Conservation (phyloP, 2,888 invertebrate species). For the Tryphoninae sp. region DNA sequence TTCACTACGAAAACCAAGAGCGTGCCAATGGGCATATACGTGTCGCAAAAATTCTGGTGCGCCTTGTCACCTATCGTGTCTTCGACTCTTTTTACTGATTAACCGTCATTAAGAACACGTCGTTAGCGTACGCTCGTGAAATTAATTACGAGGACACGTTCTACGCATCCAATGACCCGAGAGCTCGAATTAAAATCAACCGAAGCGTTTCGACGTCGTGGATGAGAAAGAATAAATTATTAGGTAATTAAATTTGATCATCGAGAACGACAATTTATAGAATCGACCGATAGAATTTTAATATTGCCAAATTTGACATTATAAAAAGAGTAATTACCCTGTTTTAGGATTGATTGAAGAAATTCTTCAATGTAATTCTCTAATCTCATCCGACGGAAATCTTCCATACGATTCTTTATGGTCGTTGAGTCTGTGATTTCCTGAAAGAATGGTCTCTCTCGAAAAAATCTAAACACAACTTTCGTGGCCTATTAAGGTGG, state of each 20-base stretch:
- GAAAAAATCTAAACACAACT: constrained; percentile 22
- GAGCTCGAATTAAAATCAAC: neutral
- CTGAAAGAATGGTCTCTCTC: neutral
- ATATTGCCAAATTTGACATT: no score
- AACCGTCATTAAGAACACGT: constrained; percentile 45
- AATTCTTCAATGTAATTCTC: no score
- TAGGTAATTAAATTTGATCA: no score
- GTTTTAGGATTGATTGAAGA: no score
- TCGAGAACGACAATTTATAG: no score
- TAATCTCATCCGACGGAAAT: neutral
- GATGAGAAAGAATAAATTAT: neutral
- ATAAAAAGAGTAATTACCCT: no score
- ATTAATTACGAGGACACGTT: constrained; percentile 57
- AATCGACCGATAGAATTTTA: no score
- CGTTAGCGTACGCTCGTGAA: constrained; percentile 59
- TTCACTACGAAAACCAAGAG: constrained; percentile 34
- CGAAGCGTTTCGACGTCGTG: neutral
- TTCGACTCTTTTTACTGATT: constrained; percentile 24
- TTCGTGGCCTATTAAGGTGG: constrained; percentile 43
- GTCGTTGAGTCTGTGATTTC: neutral
- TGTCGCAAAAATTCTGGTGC: constrained; percentile 42
- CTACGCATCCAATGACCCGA: constrained; percentile 47
- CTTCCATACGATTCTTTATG: neutral
- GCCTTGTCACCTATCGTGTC: constrained; percentile 19
- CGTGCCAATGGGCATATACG: constrained; percentile 48